Evolutionary conservation across 2,888 invertebrate genomes (phyloP), one percentile per base, ranked within the genome.

Genomic region (Hedychridium roseum): DNA sequence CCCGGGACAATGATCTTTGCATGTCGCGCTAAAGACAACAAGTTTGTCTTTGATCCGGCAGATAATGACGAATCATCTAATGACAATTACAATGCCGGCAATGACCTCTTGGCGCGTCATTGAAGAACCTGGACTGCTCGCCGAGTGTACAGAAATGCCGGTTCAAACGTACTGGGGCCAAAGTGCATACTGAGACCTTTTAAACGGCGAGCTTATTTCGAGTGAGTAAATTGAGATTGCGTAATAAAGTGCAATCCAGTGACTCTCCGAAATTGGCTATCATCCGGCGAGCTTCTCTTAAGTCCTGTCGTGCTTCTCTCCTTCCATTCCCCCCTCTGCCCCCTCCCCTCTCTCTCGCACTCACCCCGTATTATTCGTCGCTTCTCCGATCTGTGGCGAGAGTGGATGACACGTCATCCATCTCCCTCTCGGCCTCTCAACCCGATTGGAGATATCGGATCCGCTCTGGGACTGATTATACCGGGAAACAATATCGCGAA

Each of bases 401-500:
- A n/a, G n/a, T n/a, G 14, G 32, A 32, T 31, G 18, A 18, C 16
- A 12, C 17, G 28, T 38, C 38, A 16, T 28, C 18, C 38, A 16
- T 38, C 38, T 28, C 18, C 27, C 17, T 2, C 9, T 12, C 27
- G 18, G 28, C 15, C 27, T 38, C 38, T 38, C 38, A 28, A 34
- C 27, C 34, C 20, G 37, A 44, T 41, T 18, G 38, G 26, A 39
- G 26, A 39, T 26, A 35, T 45, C 49, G 40, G 32, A 43, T 47
- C 36, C 46, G 30, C 31, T 39, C 35, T 18, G 39, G 18, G 32
- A 30, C 46, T 32, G 43, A 47, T 47, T 47, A 27, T n/a, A n/a
- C 43, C n/a, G 17, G 2, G n/a, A 41, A 34, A 44, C 44, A 44
- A 43, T 40, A 32, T 31, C 43, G 12, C 31, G 4, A 4, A 37